phyloP scores from a whole-genome alignment of 2,113 vertebrate species.

The Haemorhous mexicanus region DNA sequence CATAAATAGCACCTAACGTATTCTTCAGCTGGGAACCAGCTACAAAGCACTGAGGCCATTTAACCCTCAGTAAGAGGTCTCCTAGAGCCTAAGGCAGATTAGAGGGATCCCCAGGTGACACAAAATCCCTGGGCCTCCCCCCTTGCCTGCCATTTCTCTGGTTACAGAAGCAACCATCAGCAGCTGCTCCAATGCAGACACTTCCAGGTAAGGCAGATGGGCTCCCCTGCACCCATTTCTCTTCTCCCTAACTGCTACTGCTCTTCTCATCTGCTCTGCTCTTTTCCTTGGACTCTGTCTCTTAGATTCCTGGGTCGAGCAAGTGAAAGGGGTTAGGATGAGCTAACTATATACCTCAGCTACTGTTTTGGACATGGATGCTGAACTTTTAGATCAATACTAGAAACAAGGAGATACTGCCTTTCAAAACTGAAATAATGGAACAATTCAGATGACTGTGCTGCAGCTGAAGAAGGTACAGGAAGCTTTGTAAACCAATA shows the following conservation, averaged over 20 bases:
- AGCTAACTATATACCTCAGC: background rate
- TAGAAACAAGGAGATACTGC: background rate
- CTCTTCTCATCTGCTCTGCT: background rate
- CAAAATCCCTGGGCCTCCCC: background rate
- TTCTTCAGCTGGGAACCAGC: background rate
- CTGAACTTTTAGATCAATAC: background rate
- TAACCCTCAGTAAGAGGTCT: background rate
- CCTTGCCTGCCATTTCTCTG: background rate
- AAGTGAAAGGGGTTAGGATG: background rate
- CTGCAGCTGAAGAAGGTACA: background rate
- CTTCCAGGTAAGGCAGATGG: background rate
- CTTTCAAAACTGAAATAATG: background rate
- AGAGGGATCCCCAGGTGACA: background rate
- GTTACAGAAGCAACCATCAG: background rate
- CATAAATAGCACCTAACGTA: background rate
- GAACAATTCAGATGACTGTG: background rate
- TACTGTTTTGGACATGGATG: background rate
- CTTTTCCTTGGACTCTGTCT: background rate
- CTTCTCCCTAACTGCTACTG: background rate
- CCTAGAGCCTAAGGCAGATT: background rate
- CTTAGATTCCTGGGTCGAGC: background rate
- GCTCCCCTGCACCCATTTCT: background rate
- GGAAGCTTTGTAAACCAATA: background rate
- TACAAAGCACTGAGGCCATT: background rate
- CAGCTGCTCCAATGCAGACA: background rate